Conservation (phyloP, 2,113 vertebrate species). For the Syrmaticus mikado region DNA sequence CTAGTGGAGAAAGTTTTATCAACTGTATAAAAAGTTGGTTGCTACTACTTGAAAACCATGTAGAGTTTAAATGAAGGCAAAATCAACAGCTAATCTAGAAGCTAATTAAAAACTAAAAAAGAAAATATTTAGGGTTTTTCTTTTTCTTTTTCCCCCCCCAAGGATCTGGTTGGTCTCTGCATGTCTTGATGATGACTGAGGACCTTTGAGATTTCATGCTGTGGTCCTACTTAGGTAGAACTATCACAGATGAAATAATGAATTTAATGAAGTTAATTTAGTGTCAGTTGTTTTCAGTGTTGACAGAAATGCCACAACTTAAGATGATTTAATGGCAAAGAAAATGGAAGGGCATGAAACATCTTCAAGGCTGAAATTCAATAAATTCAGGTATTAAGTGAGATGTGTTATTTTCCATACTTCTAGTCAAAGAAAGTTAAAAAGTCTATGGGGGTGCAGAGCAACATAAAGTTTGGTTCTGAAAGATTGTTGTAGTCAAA, state of each 20-base stretch:
- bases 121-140: neutral
- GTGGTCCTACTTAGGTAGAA: neutral
- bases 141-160: neutral
- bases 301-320: neutral
- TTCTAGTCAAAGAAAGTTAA: neutral
- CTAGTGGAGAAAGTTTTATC: neutral
- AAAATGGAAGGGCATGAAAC: neutral
- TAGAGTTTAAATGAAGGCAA: neutral
- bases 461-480: neutral
- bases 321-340: neutral
- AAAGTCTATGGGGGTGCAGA: accelerated
- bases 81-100: neutral
- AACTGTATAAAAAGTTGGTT: neutral
- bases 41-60: neutral
- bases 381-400: neutral
- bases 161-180: neutral
- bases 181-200: neutral
- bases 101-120: neutral
- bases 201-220: neutral
- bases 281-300: neutral
- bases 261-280: neutral
- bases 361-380: neutral
- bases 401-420: neutral
- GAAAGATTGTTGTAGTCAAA: neutral
- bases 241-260: neutral